These are phyloP conservation scores for Sympetrum striolatum DNA, from an alignment of 2,888 invertebrate genomes.

Conservation along the genomic window DNA sequence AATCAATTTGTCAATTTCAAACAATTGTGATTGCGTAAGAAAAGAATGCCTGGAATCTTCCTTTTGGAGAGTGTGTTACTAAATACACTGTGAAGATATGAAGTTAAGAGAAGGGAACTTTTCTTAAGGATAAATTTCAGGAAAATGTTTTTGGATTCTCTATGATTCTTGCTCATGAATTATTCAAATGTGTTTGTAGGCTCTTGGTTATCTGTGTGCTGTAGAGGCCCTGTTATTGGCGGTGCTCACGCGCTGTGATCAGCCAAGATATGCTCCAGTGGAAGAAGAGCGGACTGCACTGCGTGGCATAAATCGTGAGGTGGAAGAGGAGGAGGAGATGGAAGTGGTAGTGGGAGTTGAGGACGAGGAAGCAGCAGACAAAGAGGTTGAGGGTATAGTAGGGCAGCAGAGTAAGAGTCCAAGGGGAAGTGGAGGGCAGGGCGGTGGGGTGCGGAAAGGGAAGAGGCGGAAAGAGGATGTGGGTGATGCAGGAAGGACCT, in stretches of 20 bases:
- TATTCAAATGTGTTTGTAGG: conserved; percentile 57
- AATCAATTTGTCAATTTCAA: no score
- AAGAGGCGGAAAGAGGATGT: conserved; percentile 31
- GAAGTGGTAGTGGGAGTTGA: conserved; percentile 32
- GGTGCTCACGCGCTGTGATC: conserved; percentile 65
- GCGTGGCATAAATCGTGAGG: conserved; percentile 22
- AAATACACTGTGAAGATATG: no score
- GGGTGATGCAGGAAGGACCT: conserved; percentile 23
- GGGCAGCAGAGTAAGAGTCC: conserved; percentile 13
- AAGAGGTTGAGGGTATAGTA: conserved; percentile 17
- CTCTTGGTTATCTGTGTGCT: conserved; percentile 69
- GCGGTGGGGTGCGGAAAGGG: neutral
- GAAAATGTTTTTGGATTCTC: no score
- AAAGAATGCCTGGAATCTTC: no score
- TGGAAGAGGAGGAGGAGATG: conserved; percentile 31
- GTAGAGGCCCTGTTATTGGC: conserved; percentile 67
- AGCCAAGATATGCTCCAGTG: conserved; percentile 67
- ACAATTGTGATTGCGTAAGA: no score
- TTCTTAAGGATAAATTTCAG: no score
- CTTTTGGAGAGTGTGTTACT: no score
- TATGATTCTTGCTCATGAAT: no score
- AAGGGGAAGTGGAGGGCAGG: neutral
- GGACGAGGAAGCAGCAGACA: conserved; percentile 17
- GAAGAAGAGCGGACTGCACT: conserved; percentile 62
- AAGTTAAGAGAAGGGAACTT: no score